Conservation (phyloP, 2,113 vertebrate species). For the Rostratula benghalensis region DNA sequence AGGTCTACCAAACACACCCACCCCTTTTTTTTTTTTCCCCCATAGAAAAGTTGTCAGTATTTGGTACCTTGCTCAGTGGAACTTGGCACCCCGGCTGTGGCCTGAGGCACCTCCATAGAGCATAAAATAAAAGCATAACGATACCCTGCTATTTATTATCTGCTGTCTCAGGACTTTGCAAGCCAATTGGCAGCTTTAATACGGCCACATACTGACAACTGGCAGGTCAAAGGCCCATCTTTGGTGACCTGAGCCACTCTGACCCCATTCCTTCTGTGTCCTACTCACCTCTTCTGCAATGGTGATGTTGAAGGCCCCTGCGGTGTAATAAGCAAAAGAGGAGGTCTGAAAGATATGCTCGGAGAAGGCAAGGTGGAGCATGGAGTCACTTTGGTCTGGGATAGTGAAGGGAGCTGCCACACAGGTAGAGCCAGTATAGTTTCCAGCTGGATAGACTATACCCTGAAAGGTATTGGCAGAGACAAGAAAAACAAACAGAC, state of each 20-base stretch:
- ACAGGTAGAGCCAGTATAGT: slow-evolving; percentile 12
- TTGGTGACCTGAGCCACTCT: background rate
- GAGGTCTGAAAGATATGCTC: slow-evolving; percentile 73
- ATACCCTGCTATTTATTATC: background rate
- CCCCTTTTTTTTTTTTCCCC: background rate
- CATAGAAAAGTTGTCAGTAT: background rate
- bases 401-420: slow-evolving; percentile 48
- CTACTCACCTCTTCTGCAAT: slow-evolving; percentile 70
- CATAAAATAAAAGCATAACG: background rate
- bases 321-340: slow-evolving; percentile 62
- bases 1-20: background rate
- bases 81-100: background rate
- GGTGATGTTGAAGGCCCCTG: slow-evolving; percentile 68
- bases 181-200: background rate
- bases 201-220: background rate
- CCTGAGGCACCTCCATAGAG: background rate
- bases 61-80: background rate
- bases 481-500: background rate
- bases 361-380: slow-evolving; percentile 73
- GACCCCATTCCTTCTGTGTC: background rate
- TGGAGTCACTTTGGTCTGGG: slow-evolving; percentile 41
- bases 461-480: slow-evolving; percentile 58
- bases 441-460: slow-evolving; percentile 46
- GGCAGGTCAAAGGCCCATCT: background rate
- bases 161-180: background rate